Evolutionary conservation across 2,888 invertebrate species (phyloP).

Genomic region (Hemistola chrysoprasaria): DNA sequence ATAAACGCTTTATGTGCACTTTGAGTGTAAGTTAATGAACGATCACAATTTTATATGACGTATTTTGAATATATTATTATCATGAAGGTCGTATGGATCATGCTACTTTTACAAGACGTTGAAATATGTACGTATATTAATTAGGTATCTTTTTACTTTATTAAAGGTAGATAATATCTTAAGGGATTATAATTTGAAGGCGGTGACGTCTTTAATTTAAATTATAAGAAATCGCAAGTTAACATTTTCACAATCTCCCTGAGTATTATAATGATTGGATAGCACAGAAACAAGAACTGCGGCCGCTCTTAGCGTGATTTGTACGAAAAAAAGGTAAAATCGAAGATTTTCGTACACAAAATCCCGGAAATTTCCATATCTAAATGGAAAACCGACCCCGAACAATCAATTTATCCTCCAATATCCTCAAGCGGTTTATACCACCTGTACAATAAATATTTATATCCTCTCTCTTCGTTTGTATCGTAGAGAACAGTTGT

Average conservation of each 20-base stretch:
- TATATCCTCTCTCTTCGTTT: slow-evolving; percentile 72
- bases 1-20: slow-evolving; percentile 15
- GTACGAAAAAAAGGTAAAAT: slow-evolving; percentile 69
- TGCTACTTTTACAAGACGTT: no score
- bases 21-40: slow-evolving; percentile 10
- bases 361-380: slow-evolving; percentile 82
- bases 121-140: no score
- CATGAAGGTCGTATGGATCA: no score
- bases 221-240: slow-evolving; percentile 1
- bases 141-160: no score
- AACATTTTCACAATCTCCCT: slow-evolving; percentile 6
- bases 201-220: no score
- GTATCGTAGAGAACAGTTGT: slow-evolving; percentile 55
- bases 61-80: no score
- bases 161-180: no score
- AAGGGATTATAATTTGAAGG: no score
- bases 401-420: slow-evolving; percentile 82
- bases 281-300: slow-evolving; percentile 39
- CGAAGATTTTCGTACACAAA: slow-evolving; percentile 80
- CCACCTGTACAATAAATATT: slow-evolving; percentile 82
- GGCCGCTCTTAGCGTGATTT: slow-evolving; percentile 66
- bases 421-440: slow-evolving; percentile 81
- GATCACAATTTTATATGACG: slow-evolving; percentile 2
- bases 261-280: slow-evolving; percentile 36
- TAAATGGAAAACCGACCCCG: slow-evolving; percentile 82